Conservation (phyloP, 2,888 invertebrate genomes). For the Prenolepis imparis region DNA sequence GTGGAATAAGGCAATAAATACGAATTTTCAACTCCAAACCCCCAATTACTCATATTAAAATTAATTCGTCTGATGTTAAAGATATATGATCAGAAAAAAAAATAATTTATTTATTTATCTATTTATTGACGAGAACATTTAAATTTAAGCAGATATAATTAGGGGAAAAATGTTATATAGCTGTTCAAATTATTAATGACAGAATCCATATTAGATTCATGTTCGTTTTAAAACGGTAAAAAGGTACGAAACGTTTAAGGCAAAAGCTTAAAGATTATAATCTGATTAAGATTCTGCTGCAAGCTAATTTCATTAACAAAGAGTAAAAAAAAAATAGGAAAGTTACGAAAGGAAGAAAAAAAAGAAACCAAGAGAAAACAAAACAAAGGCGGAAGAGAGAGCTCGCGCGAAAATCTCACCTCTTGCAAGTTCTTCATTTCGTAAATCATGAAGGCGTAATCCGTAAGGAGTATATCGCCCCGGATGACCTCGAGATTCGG, state of each 20-base stretch:
- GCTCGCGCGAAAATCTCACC: slow-evolving; percentile 57
- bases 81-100: background rate
- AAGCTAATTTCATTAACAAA: background rate
- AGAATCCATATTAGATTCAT: background rate
- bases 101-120: no score
- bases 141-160: background rate
- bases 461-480: slow-evolving; percentile 91
- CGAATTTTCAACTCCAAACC: background rate
- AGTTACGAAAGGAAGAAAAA: background rate
- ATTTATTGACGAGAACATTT: background rate
- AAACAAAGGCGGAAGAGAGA: background rate
- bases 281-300: background rate
- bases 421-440: slow-evolving; percentile 89
- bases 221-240: background rate
- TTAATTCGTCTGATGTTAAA: background rate
- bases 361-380: background rate
- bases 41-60: background rate
- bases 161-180: background rate
- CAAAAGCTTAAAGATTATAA: background rate
- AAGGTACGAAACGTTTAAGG: background rate
- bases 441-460: slow-evolving; percentile 94
- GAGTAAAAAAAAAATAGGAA: background rate
- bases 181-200: background rate
- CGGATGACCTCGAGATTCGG: slow-evolving; percentile 96
- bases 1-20: background rate